Evolutionary conservation across 1,140 invertebrate species (phyloP), one percentile per base, ranked within the genome.

Genomic region (Mycetomoellerius zeteki): DNA sequence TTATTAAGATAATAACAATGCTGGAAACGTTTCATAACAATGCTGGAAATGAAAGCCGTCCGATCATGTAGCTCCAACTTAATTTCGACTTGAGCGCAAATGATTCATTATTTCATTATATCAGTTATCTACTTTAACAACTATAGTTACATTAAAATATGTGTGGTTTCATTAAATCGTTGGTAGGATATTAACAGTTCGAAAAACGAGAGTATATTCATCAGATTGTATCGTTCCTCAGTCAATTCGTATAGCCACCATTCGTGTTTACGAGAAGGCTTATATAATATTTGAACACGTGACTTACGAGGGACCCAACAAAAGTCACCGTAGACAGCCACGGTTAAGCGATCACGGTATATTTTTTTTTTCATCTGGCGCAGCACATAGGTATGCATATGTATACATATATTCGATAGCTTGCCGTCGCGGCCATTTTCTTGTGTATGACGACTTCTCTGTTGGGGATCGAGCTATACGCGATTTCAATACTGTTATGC

Each of bases 251-350:
- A 24, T 50, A 64, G 52, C 33, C 60, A 19, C 33, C 50, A 81
- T 76, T 33, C 50, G 19, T 76, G 82, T 73, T 86, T 77, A 60
- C 33, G 58, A 67, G 56, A 67, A 19, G 47, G 10, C 80, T 89
- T 89, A 62, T 69, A 81, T 76, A 87, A 87, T 91, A 80, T 91
- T 91, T 90, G 81, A 86, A 90, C 89, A 86, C 86, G 89, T 90
- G 89, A 90, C 88, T 65, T 14, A 8, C 47, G 85, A 60, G 60
- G 56, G 54, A 50, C 52, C 72, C 64, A 60, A 82, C 64, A 65
- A 91, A 82, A 90, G 72, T 73, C 89, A 67, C 72, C 72, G 64
- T 78, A 76, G 86, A 90, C 81, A 80, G 78, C 80, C 73, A 82
- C 72, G 84, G 89, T 91, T 91, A 90, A 90, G 86, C 89, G 86